phyloP scores from a whole-genome alignment of 1,140 invertebrate genomes.

The Drosophila seguyi region DNA sequence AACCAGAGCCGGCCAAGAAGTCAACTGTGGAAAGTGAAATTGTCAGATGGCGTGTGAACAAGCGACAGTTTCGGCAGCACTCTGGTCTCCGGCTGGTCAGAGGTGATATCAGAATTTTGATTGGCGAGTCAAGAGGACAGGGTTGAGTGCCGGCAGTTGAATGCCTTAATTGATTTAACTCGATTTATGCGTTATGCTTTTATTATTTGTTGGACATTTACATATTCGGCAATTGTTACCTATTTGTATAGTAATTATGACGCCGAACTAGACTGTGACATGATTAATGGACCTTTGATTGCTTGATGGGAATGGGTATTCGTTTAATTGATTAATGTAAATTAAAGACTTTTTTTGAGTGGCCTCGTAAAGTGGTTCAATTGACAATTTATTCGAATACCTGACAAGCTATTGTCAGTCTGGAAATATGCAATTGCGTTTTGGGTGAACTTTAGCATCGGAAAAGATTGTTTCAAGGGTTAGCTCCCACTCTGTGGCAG shows the following conservation, averaged over 20 bases:
- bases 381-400: conserved; percentile 32
- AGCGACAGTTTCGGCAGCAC: conserved; percentile 56
- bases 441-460: neutral
- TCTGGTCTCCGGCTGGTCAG: conserved; percentile 29
- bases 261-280: conserved; percentile 11
- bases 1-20: conserved; percentile 57
- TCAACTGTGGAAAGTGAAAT: conserved; percentile 75
- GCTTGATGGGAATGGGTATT: conserved; percentile 4
- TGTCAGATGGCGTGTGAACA: conserved; percentile 72
- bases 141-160: conserved; percentile 60
- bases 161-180: conserved; percentile 75
- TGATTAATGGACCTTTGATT: conserved; percentile 72
- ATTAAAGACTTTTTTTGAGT: neutral
- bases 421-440: conserved; percentile 1
- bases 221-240: conserved; percentile 76
- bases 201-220: conserved; percentile 48
- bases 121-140: conserved; percentile 36
- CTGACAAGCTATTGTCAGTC: conserved; percentile 11
- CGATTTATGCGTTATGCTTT: conserved; percentile 12
- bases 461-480: neutral
- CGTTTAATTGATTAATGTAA: conserved; percentile 40
- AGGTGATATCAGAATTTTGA: conserved; percentile 49
- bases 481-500: neutral
- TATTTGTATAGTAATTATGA: conserved; percentile 10
- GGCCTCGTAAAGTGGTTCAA: conserved; percentile 17